Percentiles rank a stretch among this genome's conserved stretches.
These are phyloP conservation scores for Gavialis gangeticus DNA, from an alignment of 2,113 vertebrate species.

Conservation along the genomic window DNA sequence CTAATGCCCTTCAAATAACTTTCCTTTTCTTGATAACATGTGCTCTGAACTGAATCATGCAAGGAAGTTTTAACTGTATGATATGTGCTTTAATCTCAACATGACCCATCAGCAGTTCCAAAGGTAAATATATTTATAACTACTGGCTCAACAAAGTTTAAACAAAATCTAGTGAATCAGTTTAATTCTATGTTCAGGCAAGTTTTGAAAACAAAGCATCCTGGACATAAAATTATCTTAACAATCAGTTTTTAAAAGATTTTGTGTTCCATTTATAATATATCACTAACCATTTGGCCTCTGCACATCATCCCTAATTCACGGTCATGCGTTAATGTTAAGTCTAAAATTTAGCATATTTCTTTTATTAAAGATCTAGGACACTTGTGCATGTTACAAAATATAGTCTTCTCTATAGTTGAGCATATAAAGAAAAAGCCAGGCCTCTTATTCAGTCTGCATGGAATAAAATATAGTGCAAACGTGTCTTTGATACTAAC, in stretches of 20 bases:
- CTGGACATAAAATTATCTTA: not conserved
- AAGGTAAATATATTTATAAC: not conserved
- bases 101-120: not conserved
- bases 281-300: not conserved
- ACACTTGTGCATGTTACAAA: not conserved
- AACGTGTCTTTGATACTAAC: not conserved
- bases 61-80: not conserved
- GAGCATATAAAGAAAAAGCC: not conserved
- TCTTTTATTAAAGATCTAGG: not conserved
- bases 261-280: not conserved
- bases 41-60: slow-evolving; percentile 4
- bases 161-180: not conserved
- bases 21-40: not conserved
- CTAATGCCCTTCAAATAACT: not conserved
- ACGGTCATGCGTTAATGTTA: not conserved
- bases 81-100: slow-evolving; percentile 26
- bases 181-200: not conserved
- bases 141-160: not conserved
- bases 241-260: not conserved
- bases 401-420: not conserved
- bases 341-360: not conserved
- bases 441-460: not conserved
- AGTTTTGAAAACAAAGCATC: not conserved
- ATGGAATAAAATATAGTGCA: fast-evolving
- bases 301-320: not conserved